Conservation (phyloP, 2,888 invertebrate species). For the Campoletis raptor region DNA sequence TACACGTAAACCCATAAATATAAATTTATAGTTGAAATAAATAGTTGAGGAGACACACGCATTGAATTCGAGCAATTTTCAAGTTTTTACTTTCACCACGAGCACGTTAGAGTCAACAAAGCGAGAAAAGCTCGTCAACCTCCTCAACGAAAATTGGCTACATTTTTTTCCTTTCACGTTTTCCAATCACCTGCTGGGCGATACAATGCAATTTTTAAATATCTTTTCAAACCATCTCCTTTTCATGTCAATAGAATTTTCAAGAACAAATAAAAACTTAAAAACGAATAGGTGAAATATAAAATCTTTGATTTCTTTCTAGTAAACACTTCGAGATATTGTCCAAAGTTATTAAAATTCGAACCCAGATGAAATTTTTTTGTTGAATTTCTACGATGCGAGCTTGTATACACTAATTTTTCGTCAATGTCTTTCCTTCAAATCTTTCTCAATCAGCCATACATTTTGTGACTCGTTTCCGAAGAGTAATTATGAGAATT, state of each 20-base stretch:
- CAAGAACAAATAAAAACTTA: neutral
- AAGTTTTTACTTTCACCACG: conserved; percentile 67
- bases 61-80: conserved; percentile 56
- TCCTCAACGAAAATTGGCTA: conserved; percentile 35
- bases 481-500: neutral
- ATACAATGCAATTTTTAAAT: neutral
- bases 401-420: neutral
- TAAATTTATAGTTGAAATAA: conserved; percentile 6
- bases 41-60: conserved; percentile 36
- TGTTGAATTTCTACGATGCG: neutral
- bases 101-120: conserved; percentile 8
- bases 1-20: neutral
- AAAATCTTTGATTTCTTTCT: neutral
- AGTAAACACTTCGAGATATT: no score
- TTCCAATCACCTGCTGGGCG: neutral
- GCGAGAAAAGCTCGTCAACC: conserved; percentile 35
- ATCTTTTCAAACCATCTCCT: neutral
- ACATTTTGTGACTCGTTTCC: neutral
- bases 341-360: no score
- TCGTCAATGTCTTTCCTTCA: neutral
- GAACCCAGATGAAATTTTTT: neutral
- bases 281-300: neutral
- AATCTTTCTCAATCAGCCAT: no score
- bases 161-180: conserved; percentile 5
- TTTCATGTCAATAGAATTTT: neutral